phyloP scores from a whole-genome alignment of 2,797 vertebrate genomes.

The Cichlasoma orientale region DNA sequence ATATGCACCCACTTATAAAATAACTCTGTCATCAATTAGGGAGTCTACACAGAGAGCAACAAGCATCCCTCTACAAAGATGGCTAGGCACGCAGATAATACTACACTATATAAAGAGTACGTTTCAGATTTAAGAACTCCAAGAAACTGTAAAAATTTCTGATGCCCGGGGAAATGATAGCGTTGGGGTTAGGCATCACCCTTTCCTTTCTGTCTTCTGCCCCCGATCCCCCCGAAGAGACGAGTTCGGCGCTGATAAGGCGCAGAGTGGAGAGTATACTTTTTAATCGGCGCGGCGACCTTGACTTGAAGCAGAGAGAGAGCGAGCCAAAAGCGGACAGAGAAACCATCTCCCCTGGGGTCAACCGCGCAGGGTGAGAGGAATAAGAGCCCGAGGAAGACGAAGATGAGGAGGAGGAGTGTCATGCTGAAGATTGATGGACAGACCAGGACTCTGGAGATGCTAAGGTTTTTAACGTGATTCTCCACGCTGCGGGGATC shows the following conservation, averaged over 20 bases:
- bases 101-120: not conserved
- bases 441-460: constrained; percentile 54
- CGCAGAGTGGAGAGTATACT: constrained; percentile 12
- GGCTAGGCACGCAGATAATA: not conserved
- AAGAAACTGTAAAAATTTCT: not conserved
- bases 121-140: not conserved
- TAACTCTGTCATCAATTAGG: not conserved
- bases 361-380: constrained; percentile 2
- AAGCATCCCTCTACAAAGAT: not conserved
- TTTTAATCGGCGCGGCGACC: constrained; percentile 40
- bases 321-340: constrained; percentile 3
- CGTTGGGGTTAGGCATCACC: not conserved
- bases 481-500: constrained; percentile 55
- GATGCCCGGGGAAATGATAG: not conserved
- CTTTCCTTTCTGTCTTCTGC: constrained; percentile 19
- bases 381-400: constrained; percentile 25
- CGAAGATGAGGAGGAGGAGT: constrained; percentile 27
- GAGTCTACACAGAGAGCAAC: not conserved
- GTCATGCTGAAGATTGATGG: constrained; percentile 51
- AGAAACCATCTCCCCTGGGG: constrained; percentile 19
- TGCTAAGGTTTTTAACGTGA: constrained; percentile 50
- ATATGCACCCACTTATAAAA: not conserved
- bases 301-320: constrained; percentile 38
- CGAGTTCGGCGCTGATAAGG: constrained; percentile 49
- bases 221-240: constrained; percentile 36